These are phyloP conservation scores for Caenorhabditis brenneri DNA, from an alignment of 1,140 invertebrate species.

Conservation along the genomic window DNA sequence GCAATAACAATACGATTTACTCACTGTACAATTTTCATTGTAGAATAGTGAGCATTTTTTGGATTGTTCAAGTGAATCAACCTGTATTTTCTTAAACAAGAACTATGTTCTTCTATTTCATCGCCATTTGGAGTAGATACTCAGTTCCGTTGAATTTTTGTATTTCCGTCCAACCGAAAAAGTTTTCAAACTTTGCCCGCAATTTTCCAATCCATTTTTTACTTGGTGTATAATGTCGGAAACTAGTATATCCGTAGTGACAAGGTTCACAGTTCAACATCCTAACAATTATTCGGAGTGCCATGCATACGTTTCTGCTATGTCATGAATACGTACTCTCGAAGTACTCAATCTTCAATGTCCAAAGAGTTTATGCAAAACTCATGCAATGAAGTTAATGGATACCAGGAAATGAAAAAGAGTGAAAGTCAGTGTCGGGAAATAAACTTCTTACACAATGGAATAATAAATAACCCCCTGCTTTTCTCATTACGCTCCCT, in stretches of 20 bases:
- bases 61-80: no score
- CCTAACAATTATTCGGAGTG: not conserved
- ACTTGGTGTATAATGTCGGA: not conserved
- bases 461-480: slow-evolving; percentile 27
- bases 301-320: not conserved
- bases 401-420: slow-evolving; percentile 7
- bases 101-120: no score
- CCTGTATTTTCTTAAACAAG: no score
- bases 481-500: not conserved
- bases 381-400: slow-evolving; percentile 14
- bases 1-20: no score
- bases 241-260: not conserved
- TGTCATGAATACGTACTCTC: not conserved
- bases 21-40: no score
- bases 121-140: no score
- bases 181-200: not conserved
- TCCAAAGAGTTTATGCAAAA: not conserved
- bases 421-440: not conserved
- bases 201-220: not conserved
- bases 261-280: not conserved
- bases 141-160: no score
- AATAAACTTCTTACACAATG: slow-evolving; percentile 31
- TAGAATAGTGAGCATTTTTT: no score
- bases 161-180: no score
- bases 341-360: not conserved